These are phyloP conservation scores for Caenorhabditis sp. DNA, from an alignment of 2,888 invertebrate species.

Conservation along the genomic window DNA sequence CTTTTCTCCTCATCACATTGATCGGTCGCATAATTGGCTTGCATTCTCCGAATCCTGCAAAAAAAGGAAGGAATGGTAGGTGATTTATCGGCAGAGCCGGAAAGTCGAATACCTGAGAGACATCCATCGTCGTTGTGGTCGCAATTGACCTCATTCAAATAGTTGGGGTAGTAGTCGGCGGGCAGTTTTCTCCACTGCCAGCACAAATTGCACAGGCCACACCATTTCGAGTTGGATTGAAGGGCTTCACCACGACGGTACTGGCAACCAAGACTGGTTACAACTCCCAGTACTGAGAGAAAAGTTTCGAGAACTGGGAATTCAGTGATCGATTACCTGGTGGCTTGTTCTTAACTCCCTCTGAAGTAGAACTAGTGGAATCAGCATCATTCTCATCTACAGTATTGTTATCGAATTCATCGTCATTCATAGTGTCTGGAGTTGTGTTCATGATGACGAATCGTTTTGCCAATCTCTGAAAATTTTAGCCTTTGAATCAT, in stretches of 20 bases:
- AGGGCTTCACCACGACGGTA: constrained; percentile 70
- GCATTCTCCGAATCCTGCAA: constrained; percentile 72
- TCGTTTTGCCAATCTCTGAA: constrained; percentile 45
- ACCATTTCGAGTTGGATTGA: constrained; percentile 56
- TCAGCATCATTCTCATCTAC: constrained; percentile 12
- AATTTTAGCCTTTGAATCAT: neutral
- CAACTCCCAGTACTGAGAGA: too few relatives aligned
- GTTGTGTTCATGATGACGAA: constrained; percentile 45
- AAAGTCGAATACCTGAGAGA: constrained; percentile 67
- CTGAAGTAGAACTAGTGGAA: neutral
- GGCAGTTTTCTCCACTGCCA: constrained; percentile 75
- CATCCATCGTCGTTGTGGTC: constrained; percentile 69
- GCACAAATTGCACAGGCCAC: constrained; percentile 71
- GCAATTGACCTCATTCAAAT: constrained; percentile 75
- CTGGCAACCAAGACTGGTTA: constrained; percentile 69
- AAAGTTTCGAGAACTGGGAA: constrained; percentile 69
- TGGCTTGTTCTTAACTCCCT: constrained; percentile 17
- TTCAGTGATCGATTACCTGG: constrained; percentile 8
- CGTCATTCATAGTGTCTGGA: constrained; percentile 34
- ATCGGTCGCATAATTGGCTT: constrained; percentile 66
- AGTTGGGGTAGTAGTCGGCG: constrained; percentile 70
- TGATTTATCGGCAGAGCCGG: constrained; percentile 31
- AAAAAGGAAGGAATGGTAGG: constrained; percentile 13
- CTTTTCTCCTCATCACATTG: constrained; percentile 65
- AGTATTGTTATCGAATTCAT: constrained; percentile 28